These are phyloP conservation scores for Lycaena phlaeas DNA, from an alignment of 2,888 invertebrate species.

Conservation along the genomic window DNA sequence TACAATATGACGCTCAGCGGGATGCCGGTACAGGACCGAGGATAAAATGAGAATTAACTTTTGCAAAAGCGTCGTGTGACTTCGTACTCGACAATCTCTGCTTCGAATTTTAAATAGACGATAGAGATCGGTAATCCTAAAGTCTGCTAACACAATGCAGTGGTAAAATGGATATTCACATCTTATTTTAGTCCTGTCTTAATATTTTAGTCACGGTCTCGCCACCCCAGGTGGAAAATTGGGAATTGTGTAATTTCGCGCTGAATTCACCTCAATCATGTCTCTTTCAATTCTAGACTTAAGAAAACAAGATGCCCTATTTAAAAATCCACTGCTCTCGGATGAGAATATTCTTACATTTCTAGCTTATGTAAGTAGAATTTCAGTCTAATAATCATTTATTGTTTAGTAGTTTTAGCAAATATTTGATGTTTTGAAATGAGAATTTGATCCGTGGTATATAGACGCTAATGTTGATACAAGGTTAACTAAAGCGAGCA, in stretches of 20 bases:
- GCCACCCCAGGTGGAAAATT: conserved; percentile 65
- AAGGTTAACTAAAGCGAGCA: no score
- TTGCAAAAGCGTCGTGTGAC: conserved; percentile 47
- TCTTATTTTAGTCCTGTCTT: conserved; percentile 58
- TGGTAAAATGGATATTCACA: conserved; percentile 53
- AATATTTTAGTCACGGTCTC: conserved; percentile 65
- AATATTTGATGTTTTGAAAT: no score
- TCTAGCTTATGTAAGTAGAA: no score
- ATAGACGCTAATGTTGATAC: no score
- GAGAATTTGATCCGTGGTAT: no score
- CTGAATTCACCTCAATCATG: conserved; percentile 46
- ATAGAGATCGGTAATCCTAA: conserved; percentile 60
- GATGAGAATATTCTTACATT: neutral
- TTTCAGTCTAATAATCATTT: no score
- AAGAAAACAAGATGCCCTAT: neutral
- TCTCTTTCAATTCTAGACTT: conserved; percentile 28
- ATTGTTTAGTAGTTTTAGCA: neutral
- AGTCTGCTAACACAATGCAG: conserved; percentile 55
- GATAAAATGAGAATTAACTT: conserved; percentile 59
- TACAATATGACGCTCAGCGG: neutral
- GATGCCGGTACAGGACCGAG: conserved; percentile 17
- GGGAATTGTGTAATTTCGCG: conserved; percentile 62
- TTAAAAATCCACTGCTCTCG: no score
- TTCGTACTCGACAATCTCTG: conserved; percentile 50
- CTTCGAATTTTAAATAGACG: conserved; percentile 59